phyloP scores from a whole-genome alignment of 2,797 vertebrate genomes.

The Pempheris klunzingeri region DNA sequence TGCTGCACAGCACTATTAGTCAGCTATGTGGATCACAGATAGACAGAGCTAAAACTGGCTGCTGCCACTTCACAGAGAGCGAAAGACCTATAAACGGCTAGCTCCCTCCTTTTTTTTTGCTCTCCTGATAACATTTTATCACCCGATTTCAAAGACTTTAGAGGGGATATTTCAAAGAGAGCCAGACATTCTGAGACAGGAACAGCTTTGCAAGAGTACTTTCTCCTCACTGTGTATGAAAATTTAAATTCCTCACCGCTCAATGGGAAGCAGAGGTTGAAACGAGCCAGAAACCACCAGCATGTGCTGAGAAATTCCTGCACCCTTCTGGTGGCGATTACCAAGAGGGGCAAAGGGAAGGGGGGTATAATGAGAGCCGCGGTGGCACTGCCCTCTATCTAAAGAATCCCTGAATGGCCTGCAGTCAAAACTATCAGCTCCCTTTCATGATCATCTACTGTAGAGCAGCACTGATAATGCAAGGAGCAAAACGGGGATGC shows the following conservation, averaged over 20 bases:
- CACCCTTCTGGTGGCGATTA: constrained; percentile 84
- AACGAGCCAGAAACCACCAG: constrained; percentile 81
- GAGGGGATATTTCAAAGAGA: constrained; percentile 70
- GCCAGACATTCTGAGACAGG: constrained; percentile 60
- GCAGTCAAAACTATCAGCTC: constrained; percentile 75
- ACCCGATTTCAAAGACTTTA: constrained; percentile 68
- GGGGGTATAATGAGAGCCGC: constrained; percentile 71
- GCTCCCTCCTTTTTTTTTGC: constrained; percentile 10
- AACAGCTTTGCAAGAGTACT: constrained; percentile 62
- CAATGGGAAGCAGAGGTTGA: constrained; percentile 76
- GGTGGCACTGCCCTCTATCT: constrained; percentile 79
- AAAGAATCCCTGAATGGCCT: constrained; percentile 65
- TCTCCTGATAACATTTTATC: constrained; percentile 79
- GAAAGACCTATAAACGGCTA: constrained; percentile 60
- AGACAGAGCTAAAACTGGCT: constrained; percentile 63
- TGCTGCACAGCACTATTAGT: constrained; percentile 75
- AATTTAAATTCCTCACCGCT: constrained; percentile 74
- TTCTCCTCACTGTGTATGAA: constrained; percentile 70
- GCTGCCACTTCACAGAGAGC: constrained; percentile 69
- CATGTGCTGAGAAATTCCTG: constrained; percentile 81
- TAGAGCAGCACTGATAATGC: constrained; percentile 65
- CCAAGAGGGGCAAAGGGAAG: constrained; percentile 54
- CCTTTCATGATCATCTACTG: constrained; percentile 81
- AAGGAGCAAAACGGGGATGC: constrained; percentile 57
- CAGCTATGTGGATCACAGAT: constrained; percentile 76